Conservation (phyloP, 2,797 vertebrate species). For the Chiroxiphia lanceolata region DNA sequence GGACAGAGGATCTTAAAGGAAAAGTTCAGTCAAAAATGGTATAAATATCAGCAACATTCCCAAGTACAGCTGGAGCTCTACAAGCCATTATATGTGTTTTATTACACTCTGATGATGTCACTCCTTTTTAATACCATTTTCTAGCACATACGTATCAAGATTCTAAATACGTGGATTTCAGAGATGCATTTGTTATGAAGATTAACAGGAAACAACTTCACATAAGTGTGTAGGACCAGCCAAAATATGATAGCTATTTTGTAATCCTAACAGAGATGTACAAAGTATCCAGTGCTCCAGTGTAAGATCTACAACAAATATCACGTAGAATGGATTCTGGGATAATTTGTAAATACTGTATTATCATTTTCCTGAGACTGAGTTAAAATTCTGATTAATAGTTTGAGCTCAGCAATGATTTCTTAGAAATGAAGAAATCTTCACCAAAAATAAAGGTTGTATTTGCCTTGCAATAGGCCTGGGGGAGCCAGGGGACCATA, state of each 20-base stretch:
- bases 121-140: background rate
- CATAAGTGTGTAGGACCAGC: background rate
- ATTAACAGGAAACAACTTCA: background rate
- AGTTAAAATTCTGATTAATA: background rate
- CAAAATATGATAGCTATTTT: background rate
- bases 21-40: background rate
- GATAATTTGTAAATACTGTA: background rate
- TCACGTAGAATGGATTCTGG: background rate
- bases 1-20: background rate
- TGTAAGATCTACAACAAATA: background rate
- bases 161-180: background rate
- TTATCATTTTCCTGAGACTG: background rate
- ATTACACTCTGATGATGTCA: background rate
- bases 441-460: background rate
- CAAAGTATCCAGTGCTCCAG: background rate
- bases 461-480: background rate
- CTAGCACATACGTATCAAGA: background rate
- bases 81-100: background rate
- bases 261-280: background rate
- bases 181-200: background rate
- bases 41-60: background rate
- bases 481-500: background rate
- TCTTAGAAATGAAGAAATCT: background rate
- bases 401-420: background rate
- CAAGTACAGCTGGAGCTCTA: background rate